Conservation (phyloP, 2,113 vertebrate species). For the Leucopsar rothschildi region DNA sequence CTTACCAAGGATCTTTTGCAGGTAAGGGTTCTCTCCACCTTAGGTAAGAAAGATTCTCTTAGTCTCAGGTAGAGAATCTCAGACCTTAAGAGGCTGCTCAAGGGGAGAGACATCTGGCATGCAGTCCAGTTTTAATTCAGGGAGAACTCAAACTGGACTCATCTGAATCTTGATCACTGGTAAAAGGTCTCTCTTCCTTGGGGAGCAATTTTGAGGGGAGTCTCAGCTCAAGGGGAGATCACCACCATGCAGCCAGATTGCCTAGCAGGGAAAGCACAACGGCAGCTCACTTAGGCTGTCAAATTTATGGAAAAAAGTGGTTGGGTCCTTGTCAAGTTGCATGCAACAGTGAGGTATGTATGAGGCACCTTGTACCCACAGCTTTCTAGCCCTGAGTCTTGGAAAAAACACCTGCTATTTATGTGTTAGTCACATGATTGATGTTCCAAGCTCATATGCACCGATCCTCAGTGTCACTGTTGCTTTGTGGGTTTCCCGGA, state of each 20-base stretch:
- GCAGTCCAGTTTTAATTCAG: neutral
- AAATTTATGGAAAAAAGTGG: neutral
- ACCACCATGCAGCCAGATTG: neutral
- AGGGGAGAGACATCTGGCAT: neutral
- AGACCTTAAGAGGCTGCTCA: neutral
- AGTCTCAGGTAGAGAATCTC: neutral
- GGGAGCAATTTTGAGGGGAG: neutral
- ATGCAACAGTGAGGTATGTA: neutral
- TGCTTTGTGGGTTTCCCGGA: neutral
- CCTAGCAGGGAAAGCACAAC: neutral
- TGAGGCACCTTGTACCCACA: neutral
- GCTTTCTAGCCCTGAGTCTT: neutral
- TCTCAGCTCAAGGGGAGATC: neutral
- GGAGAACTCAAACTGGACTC: neutral
- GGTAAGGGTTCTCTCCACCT: neutral
- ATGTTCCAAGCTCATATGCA: neutral
- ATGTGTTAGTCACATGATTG: too few relatives aligned
- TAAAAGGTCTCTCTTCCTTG: neutral
- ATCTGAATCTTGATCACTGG: neutral
- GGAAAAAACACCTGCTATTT: neutral
- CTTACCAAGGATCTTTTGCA: neutral
- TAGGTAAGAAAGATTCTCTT: neutral
- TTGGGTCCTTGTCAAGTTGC: neutral
- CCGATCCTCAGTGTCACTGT: too few relatives aligned
- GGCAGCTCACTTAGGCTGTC: neutral